Evolutionary conservation across 2,797 vertebrate species (phyloP), one percentile per base, ranked within the genome.

Genomic region (Philypnodon macrostomus): DNA sequence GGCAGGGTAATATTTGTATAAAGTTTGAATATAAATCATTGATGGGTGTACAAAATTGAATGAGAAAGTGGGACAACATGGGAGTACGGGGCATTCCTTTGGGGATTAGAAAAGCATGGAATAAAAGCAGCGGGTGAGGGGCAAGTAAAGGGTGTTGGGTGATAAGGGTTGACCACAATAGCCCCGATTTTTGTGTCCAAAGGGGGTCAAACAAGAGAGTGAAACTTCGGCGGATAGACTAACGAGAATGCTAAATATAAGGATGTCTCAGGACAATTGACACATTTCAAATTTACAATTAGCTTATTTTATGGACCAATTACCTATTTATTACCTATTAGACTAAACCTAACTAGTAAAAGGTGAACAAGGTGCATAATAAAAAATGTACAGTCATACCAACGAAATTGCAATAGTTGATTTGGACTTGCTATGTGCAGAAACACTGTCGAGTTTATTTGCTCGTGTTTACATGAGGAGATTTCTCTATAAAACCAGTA

Each of bases 51-150:
- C 37, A 61, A 58, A 70, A 60, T 45, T 46, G 42, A 70, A 73
- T 45, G 55, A 38, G 48, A 62, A 59, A 71, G 64, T 63, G 59
- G 29, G 67, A 74, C 67, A 14, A 58, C 59, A 75, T 79, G 50
- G 36, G 79, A 71, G 54, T 50, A 61, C 18, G 58, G 71, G 80
- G 78, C 87, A 89, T 88, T 89, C 88, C 87, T 69, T 38, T 79
- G 81, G 72, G 82, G 85, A 88, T 89, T 88, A 86, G 72, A 55
- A 72, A 67, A 66, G 57, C 75, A 69, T 62, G 7, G 53, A 72
- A 85, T 76, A 74, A 84, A 82, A 75, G 79, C 69, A 61, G 63
- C 17, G 68, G 71, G 73, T 62, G 70, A 44, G 56, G 67, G 68
- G 70, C 66, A 37, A 71, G 52, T 53, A 33, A 52, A 66, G 53